Evolutionary conservation across 1,140 invertebrate species (phyloP), one percentile per base, ranked within the genome.

Genomic region (Conus ventricosus): DNA sequence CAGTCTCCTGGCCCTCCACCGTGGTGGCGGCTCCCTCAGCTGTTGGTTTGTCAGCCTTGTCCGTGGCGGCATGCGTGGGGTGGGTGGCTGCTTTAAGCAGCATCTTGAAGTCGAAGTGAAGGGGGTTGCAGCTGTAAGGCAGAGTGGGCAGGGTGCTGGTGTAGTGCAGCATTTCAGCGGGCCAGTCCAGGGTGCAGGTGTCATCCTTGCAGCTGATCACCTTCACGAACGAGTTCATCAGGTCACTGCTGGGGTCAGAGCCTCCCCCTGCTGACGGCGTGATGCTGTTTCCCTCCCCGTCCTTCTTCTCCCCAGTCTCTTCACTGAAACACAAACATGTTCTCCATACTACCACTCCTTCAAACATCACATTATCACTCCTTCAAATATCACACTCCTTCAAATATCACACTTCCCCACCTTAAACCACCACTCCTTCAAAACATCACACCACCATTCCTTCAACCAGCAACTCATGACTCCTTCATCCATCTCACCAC

Each of bases 91-190:
- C 39, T 6, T 55, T 51, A 0, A 92, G 87, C 67, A 92, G 88
- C 53, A 90, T 83, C 78, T 84, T 91, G 88, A 93, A 94, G 88
- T 94, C 93, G 91, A 94, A 94, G 84, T 88, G 88, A 7, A 94
- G 87, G 57, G 93, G 93, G 88, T 94, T 93, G 90, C 93, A 94
- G 81, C 92, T 92, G 81, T 88, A 94, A 17, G 75, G 88, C 13
- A 94, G 85, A 4, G 27, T n/a, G 4, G 93, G 93, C 60, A 89
- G 78, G 13, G 90, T 89, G 27, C 84, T 91, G 4, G 93, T 93
- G 84, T 91, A 90, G 84, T 93, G 90, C 7, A 94, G 89, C 91
- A 93, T 94, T 81, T 92, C 93, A 8, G 75, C 88, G 4, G 93
- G 93, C 93, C 93, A 94, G 81, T 93, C 92, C 71, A 94, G 88